Evolutionary conservation across 2,888 invertebrate species (phyloP), one percentile per base, ranked within the genome.

Genomic region (Cremastinae sp.): DNA sequence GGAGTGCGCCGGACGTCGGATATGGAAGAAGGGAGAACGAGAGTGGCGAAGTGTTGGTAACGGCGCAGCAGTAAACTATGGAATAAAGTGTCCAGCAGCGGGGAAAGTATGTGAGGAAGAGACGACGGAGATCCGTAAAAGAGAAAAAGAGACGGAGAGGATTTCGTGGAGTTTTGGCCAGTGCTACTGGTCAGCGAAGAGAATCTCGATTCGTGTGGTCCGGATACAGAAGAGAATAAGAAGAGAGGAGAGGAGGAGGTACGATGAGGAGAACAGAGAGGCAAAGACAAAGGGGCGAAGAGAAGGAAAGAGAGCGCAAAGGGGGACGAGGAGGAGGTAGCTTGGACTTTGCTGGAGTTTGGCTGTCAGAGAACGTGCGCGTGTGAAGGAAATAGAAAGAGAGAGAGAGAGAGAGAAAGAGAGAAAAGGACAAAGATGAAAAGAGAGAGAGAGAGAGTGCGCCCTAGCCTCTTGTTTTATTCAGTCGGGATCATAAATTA

Each of bases 401-500:
- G 45, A 53, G 14, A 55, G 77, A 74, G 71, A 12, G 64, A 65
- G 56, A 43, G 56, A 39, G 62, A 37, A 12, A 70, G 47, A 51
- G 47, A 56, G 62, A 49, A 49, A 45, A 55, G 20, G 70, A 41
- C 65, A 41, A 49, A 71, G 72, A 78, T 76, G 79, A 80, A 76
- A 79, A 78, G 80, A 79, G 79, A 81, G 82, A 69, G 68, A 39
- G 68, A 56, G 28, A 18, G 47, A 43, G 12, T 55, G 59, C 73
- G 68, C 58, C 75, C 81, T 72, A 73, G 78, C 76, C 88, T 89
- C 88, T 87, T 89, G 89, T 89, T 89, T 90, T 90, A 90, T 90
- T 89, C 89, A 90, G 89, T 90, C 88, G 87, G 89, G 86, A 89
- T 90, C 88, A 90, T 90, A 90, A 89, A 90, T 90, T 88, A 90